Conservation (phyloP, 2,113 vertebrate species). For the Lophochroa leadbeateri region DNA sequence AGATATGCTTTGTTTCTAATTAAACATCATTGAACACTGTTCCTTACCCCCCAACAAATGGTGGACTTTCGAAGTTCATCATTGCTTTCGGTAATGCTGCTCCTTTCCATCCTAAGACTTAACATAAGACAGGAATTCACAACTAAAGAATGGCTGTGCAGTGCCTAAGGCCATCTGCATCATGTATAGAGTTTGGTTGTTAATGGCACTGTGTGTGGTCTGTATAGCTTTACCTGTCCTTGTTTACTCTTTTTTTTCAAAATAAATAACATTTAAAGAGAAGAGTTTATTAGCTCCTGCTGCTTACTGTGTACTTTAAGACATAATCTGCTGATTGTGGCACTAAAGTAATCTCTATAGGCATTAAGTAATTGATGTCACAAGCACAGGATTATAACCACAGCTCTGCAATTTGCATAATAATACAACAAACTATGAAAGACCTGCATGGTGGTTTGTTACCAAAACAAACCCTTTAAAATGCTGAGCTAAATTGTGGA, state of each 20-base stretch:
- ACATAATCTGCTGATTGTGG: slow-evolving; percentile 42
- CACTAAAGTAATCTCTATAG: slow-evolving; percentile 53
- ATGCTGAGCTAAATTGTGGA: background rate
- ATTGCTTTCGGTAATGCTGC: slow-evolving; percentile 10
- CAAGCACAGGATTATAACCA: slow-evolving; percentile 56
- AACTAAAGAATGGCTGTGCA: background rate
- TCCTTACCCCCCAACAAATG: background rate
- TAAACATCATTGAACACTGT: slow-evolving; percentile 38
- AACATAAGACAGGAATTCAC: background rate
- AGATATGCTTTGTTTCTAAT: slow-evolving; percentile 67
- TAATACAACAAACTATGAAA: slow-evolving; percentile 44
- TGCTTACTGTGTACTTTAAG: slow-evolving; percentile 44
- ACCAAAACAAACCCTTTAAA: slow-evolving; percentile 44
- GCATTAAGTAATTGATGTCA: slow-evolving; percentile 60
- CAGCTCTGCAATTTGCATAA: slow-evolving; percentile 55
- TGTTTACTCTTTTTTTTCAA: slow-evolving; percentile 22
- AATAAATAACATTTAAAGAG: slow-evolving; percentile 34
- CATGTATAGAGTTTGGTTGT: background rate
- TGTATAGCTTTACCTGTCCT: background rate
- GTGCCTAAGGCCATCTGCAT: background rate
- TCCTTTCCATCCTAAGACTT: background rate
- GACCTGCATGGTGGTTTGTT: background rate
- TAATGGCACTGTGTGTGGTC: slow-evolving; percentile 9
- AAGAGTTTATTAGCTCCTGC: slow-evolving; percentile 57
- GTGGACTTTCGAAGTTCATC: slow-evolving; percentile 8